Base-by-base conservation (phyloP, 2,888 invertebrate genomes). In the Drosophila pseudotakahashii region DNA sequence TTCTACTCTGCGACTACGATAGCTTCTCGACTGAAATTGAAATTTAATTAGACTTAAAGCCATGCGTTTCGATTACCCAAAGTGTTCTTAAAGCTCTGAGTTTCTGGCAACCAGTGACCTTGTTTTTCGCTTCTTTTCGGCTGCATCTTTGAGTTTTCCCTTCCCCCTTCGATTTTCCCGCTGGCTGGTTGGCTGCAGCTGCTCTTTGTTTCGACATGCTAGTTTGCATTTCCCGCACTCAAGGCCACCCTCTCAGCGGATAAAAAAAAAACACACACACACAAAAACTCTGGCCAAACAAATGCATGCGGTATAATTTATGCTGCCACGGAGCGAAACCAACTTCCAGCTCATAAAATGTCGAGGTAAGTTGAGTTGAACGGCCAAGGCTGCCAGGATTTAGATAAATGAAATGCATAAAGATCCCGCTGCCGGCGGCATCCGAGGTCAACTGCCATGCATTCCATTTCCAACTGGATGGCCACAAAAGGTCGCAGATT, bases 1-100 rank as follows among this genome's bases (percentile, higher is more conserved):
- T 79, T 54, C 45, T 47, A 32, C 32, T 34, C 36, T 57, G 50
- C 42, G 44, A 32, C 52, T 14, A 14, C 14, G 34, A 42, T 34
- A 60, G 11, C 37, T 63, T 54, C 44, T 19, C 11, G 30, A 2
- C n/a, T 13, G 26, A 78, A 82, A 83, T 77, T 69, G 61, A 58
- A 58, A 77, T 82, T 83, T 82, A 83, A 82, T 86, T 86, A 60
- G 77, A 72, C 42, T 69, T 77, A 44, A 66, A 76, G 64, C 41
- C 66, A 16, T 16, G 58, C 51, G 59, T 19, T 75, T 61, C 51
- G 58, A 59, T 45, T 53, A 47, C 64, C 47, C 63, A n/a, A 78
- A 32, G 48, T 44, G 11, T 11, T 9, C 34, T 53, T 45, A 45
- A 62, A 71, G 53, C 36, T 6, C 16, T 42, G 36, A 19, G 26